Base-by-base conservation (phyloP, 2,888 invertebrate species). In the Drepanosiphum platanoidis region DNA sequence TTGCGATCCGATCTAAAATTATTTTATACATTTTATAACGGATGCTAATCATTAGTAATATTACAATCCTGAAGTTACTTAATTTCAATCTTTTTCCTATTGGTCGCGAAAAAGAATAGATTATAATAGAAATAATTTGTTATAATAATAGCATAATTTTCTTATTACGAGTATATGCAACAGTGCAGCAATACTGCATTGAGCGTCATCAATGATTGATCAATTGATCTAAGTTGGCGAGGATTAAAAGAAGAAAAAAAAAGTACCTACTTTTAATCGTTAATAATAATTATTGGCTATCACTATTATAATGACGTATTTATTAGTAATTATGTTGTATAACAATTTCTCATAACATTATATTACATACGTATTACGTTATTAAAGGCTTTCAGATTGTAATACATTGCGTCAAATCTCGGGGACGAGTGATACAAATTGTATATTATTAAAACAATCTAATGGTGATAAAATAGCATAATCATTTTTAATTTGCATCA, bases 371-470 rank as follows among this genome's bases (percentile, higher is more conserved):
- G 22, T 52, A 52, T 18, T 9, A 58, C 3, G 58, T 7, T 58
- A 58, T 58, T 58, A n/a, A n/a, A n/a, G n/a, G 58, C 42, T 70
- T 70, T 27, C 39, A 46, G 74, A 22, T 58, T 58, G n/a, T 18
- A 32, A 27, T 46, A 22, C 8, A 58, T 36, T 75, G 58, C 58
- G 75, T 75, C 58, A 34, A 75, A 61, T 61, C 15, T 27, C 36
- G 36, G 2, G 34, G 15, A 46, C n/a, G 27, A 22, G 11, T 11
- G 64, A 64, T 30, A 64, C 30, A 64, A 22, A 8, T 61, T 27
- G 61, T 61, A 27, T 27, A 27, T n/a, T n/a, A 61, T 61, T 61
- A 61, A 27, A n/a, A 64, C 3, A 30, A 64, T 27, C 9, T 64
- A 64, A 64, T 64, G 30, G 30, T 13, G 64, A 30, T n/a, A n/a